Conservation (phyloP, 2,113 vertebrate species). For the Phalacrocorax pelagicus region DNA sequence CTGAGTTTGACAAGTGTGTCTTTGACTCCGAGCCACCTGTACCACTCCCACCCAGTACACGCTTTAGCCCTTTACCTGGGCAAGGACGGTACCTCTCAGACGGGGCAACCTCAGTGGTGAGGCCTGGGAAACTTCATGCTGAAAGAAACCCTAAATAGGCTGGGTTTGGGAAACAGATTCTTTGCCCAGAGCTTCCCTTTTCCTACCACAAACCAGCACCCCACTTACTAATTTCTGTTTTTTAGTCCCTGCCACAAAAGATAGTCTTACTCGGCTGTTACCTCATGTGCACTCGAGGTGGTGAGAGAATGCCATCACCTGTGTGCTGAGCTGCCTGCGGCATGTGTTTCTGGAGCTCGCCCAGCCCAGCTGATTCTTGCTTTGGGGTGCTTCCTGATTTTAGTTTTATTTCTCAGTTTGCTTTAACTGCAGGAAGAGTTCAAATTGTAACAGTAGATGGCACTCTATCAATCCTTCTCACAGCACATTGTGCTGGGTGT, state of each 20-base stretch:
- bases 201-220: not conserved
- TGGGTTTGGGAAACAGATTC: not conserved
- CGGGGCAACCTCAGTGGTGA: not conserved
- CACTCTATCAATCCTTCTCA: not conserved
- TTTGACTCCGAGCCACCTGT: not conserved
- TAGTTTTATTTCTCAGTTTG: not conserved
- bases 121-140: not conserved
- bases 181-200: not conserved
- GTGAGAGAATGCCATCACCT: accelerated
- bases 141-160: not conserved
- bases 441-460: not conserved
- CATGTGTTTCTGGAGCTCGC: not conserved
- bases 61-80: not conserved
- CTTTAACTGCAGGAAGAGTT: not conserved
- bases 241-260: no score
- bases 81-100: not conserved
- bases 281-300: accelerated
- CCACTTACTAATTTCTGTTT: accelerated
- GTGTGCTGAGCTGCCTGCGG: not conserved
- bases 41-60: not conserved
- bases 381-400: not conserved
- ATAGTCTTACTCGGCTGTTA: not conserved
- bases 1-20: not conserved
- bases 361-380: not conserved
- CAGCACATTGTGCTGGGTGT: accelerated